Evolutionary conservation across 2,888 invertebrate genomes (phyloP).

Genomic region (Tetranychus piercei): DNA sequence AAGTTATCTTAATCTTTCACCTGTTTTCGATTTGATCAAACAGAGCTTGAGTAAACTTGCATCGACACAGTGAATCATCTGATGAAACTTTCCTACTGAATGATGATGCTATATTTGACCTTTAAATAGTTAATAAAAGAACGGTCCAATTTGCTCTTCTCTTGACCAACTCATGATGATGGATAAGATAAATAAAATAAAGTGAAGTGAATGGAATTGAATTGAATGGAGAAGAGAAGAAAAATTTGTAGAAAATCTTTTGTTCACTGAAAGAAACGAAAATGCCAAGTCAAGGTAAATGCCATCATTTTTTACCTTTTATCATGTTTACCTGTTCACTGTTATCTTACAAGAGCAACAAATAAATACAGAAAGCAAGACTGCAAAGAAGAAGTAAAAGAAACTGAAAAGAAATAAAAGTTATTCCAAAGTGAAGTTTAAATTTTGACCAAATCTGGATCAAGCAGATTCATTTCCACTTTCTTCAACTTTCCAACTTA

Average conservation of each 20-base stretch:
- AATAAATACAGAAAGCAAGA: not conserved
- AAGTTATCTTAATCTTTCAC: too few species aligned
- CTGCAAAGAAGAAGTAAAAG: not conserved
- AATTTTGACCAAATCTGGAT: not conserved
- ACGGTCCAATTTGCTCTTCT: too few species aligned
- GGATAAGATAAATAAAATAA: not conserved
- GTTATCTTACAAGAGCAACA: not conserved
- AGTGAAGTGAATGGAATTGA: slow-evolving; percentile 3
- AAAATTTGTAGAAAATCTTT: too few species aligned
- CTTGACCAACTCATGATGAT: too few species aligned
- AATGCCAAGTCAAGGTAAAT: not conserved
- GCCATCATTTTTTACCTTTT: not conserved
- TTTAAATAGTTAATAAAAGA: too few species aligned
- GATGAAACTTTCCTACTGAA: too few species aligned
- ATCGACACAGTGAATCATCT: too few species aligned
- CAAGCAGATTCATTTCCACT: not conserved
- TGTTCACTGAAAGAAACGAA: too few species aligned
- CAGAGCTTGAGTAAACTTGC: too few species aligned
- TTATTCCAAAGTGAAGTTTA: not conserved
- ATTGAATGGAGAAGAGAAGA: not conserved
- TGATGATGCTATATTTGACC: too few species aligned
- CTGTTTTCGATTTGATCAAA: too few species aligned
- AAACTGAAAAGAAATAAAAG: not conserved
- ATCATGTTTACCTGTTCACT: not conserved
- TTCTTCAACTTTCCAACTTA: not conserved